phyloP scores from a whole-genome alignment of 2,113 vertebrate genomes.

The Hystrix brachyura region DNA sequence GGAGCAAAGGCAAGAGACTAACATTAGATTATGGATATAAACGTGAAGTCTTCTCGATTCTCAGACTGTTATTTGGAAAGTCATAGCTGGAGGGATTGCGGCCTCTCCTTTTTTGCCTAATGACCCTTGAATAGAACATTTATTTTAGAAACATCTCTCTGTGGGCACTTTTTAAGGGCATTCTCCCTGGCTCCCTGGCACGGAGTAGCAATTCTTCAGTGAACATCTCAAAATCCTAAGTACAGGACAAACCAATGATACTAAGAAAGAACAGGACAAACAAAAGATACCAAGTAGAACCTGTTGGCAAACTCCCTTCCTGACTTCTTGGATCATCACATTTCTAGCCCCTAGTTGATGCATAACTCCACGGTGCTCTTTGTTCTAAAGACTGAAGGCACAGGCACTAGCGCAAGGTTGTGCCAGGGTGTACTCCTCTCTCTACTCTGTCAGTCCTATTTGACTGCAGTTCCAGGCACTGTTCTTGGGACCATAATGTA shows the following conservation, averaged over 20 bases:
- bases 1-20: neutral
- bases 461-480: neutral
- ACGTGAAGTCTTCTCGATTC: conserved; percentile 50
- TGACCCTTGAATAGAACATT: conserved; percentile 57
- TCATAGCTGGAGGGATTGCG: neutral
- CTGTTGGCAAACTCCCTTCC: neutral
- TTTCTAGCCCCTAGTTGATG: neutral
- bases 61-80: neutral
- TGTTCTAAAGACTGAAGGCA: neutral
- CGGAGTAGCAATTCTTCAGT: conserved; percentile 6
- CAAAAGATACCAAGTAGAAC: neutral
- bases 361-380: neutral
- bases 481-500: neutral
- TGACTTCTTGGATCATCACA: neutral
- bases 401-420: neutral
- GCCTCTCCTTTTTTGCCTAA: conserved; percentile 48
- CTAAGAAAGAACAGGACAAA: conserved; percentile 3
- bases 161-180: conserved; percentile 22
- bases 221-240: conserved; percentile 24
- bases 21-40: neutral
- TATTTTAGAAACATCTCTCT: conserved; percentile 57
- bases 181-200: conserved; percentile 44
- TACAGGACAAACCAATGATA: neutral
- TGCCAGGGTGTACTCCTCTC: neutral
- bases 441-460: neutral